Conservation (phyloP, 2,797 vertebrate genomes). For the Emydoidea blandingii region DNA sequence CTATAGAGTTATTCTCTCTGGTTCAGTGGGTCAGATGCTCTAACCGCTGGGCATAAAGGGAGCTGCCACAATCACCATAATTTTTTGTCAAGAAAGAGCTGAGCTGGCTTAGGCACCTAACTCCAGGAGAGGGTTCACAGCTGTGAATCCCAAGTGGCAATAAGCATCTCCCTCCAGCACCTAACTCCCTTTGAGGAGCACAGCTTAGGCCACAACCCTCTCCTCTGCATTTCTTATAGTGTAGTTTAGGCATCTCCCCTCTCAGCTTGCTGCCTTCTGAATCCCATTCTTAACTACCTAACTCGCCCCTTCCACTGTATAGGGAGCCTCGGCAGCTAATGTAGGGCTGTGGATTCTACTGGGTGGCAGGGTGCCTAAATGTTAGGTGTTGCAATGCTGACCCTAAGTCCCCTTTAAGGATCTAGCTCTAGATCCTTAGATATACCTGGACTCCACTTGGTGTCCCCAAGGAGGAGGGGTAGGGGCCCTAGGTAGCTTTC, state of each 20-base stretch:
- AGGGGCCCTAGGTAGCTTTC: neutral
- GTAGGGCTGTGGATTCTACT: neutral
- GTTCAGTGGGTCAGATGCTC: neutral
- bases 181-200: neutral
- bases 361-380: neutral
- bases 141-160: neutral
- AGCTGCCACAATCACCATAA: neutral
- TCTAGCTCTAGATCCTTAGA: accelerated
- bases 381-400: neutral
- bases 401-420: neutral
- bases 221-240: neutral
- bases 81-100: neutral
- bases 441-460: neutral
- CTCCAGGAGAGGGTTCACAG: neutral
- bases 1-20: neutral
- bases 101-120: neutral
- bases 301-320: neutral
- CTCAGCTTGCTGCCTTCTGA: neutral
- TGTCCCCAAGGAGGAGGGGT: neutral
- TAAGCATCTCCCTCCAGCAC: neutral
- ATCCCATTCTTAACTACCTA: neutral
- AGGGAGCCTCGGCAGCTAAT: neutral
- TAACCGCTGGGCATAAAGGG: neutral
- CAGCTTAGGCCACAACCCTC: neutral
- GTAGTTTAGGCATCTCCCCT: neutral